Conservation (phyloP, 92 coral and sea anemone species). For the Porites rus region DNA sequence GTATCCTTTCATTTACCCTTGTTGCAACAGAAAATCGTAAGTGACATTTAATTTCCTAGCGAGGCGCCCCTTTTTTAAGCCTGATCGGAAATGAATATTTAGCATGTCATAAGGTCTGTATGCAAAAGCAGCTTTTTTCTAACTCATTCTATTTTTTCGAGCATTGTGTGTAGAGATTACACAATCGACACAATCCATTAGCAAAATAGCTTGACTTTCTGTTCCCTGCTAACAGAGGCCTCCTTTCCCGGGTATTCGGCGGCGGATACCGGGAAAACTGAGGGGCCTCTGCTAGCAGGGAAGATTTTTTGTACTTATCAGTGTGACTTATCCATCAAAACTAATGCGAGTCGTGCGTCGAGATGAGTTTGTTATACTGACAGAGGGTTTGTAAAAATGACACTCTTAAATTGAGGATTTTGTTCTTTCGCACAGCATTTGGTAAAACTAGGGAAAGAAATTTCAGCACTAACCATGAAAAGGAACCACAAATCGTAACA, state of each 20-base stretch:
- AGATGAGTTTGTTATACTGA: too few relatives aligned
- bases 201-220: too few relatives aligned
- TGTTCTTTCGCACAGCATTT: slow-evolving; percentile 2
- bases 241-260: too few relatives aligned
- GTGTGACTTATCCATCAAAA: too few relatives aligned
- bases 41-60: neutral
- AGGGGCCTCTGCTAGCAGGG: too few relatives aligned
- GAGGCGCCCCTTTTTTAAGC: neutral
- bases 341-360: neutral
- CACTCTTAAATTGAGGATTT: neutral
- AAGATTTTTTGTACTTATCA: too few relatives aligned
- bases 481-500: neutral
- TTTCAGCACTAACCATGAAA: slow-evolving; percentile 1
- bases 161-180: neutral
- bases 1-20: neutral
- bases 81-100: neutral
- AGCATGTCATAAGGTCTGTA: neutral
- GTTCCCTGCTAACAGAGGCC: too few relatives aligned
- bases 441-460: neutral
- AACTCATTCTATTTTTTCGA: neutral
- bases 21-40: neutral
- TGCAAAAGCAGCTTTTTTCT: neutral
- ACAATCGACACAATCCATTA: neutral
- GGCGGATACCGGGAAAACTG: too few relatives aligned
- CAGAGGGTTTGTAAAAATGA: neutral